phyloP scores from a whole-genome alignment of 2,888 invertebrate species.

The Aporophyla nigra region DNA sequence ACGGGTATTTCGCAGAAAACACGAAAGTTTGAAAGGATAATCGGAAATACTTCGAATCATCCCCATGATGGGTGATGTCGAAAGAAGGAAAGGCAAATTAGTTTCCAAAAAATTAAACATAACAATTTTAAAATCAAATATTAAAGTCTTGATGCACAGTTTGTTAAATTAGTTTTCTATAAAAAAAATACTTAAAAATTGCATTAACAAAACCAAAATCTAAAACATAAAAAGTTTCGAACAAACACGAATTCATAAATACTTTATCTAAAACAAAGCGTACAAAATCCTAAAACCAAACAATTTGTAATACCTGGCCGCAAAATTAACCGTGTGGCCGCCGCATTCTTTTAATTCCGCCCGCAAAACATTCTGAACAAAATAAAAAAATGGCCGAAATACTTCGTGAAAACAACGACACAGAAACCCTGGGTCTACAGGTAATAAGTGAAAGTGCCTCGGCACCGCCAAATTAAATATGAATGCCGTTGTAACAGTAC shows the following conservation, averaged over 20 bases:
- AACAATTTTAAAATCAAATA: neutral
- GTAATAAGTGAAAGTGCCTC: constrained; percentile 80
- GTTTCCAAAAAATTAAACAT: neutral
- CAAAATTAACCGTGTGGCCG: constrained; percentile 62
- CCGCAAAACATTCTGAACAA: constrained; percentile 49
- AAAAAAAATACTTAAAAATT: neutral
- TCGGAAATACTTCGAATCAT: neutral
- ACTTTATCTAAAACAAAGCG: constrained; percentile 51
- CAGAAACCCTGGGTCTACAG: constrained; percentile 70
- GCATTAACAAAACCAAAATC: constrained; percentile 6
- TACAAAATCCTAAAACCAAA: constrained; percentile 53
- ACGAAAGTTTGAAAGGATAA: neutral
- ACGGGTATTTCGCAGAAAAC: constrained; percentile 16
- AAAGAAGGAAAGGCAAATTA: neutral
- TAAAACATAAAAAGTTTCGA: constrained; percentile 15
- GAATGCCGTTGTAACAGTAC: constrained; percentile 66
- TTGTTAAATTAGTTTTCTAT: neutral
- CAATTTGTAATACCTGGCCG: constrained; percentile 58
- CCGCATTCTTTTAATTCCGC: constrained; percentile 62
- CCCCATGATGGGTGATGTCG: too few relatives aligned
- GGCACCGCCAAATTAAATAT: constrained; percentile 78
- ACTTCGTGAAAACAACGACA: constrained; percentile 63
- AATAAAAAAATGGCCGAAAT: constrained; percentile 59
- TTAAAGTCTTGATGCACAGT: neutral
- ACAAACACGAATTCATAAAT: constrained; percentile 49